Percentiles rank a stretch among this genome's conserved stretches.
phyloP scores from a whole-genome alignment of 2,888 invertebrate species.

The Hypolimnas misippus region DNA sequence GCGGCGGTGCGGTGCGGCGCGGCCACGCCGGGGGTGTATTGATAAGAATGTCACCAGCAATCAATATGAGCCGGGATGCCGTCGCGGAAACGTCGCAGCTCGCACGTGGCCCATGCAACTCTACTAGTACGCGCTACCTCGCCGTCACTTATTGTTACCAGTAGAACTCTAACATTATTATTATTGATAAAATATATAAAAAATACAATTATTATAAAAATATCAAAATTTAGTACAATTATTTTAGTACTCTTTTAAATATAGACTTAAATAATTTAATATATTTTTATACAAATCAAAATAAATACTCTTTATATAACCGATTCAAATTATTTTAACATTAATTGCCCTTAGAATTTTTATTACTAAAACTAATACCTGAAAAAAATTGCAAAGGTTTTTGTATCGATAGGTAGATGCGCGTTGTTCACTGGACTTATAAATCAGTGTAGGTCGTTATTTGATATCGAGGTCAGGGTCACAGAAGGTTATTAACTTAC shows the following conservation, averaged over 20 bases:
- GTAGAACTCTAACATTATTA: not conserved
- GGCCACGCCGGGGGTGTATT: constrained; percentile 77
- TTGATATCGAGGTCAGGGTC: constrained; percentile 49
- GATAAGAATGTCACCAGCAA: constrained; percentile 87
- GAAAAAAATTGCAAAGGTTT: not conserved
- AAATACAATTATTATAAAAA: not conserved
- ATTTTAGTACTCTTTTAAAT: not conserved
- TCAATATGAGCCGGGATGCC: constrained; percentile 84
- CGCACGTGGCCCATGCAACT: constrained; percentile 12
- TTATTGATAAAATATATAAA: not conserved
- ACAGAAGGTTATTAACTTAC: constrained; percentile 46
- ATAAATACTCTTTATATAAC: too few relatives aligned
- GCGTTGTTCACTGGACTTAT: constrained; percentile 36
- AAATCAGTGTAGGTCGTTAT: constrained; percentile 48
- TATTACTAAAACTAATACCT: not conserved
- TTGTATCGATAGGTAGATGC: constrained; percentile 5
- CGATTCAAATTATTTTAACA: not conserved
- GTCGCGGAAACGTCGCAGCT: constrained; percentile 46
- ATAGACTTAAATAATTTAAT: not conserved
- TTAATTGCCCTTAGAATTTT: not conserved
- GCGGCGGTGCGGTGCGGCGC: constrained; percentile 55
- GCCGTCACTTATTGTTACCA: not conserved
- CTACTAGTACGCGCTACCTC: constrained; percentile 4
- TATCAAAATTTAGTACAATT: not conserved
- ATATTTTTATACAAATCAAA: too few relatives aligned